Evolutionary conservation across 2,113 vertebrate genomes (phyloP).

Genomic region (Laticauda laticaudata): DNA sequence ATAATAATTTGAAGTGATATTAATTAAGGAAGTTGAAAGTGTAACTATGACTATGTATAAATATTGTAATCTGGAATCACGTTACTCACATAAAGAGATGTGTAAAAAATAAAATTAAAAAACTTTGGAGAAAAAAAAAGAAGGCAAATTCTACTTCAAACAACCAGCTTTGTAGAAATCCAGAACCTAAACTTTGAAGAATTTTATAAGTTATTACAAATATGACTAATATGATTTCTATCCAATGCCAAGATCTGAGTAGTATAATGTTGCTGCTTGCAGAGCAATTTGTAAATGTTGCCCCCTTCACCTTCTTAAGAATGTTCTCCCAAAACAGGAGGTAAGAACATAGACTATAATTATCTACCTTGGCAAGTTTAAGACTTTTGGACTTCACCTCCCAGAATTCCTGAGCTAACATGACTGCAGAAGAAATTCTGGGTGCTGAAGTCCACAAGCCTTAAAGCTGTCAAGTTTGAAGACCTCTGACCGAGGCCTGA

Average conservation of each 20-base stretch:
- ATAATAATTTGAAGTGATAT: too few species aligned
- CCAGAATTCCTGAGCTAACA: too few species aligned
- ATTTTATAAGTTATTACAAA: not conserved
- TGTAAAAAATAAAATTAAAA: too few species aligned
- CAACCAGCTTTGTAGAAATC: not conserved
- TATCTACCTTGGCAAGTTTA: not conserved
- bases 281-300: not conserved
- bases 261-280: not conserved
- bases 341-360: not conserved
- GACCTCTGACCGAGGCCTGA: too few species aligned
- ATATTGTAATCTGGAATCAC: too few species aligned
- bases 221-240: not conserved
- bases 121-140: not conserved
- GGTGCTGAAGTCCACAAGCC: too few species aligned
- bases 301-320: not conserved
- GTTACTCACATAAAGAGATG: too few species aligned
- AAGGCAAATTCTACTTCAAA: not conserved
- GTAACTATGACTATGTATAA: too few species aligned
- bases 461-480: too few species aligned
- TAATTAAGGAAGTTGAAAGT: too few species aligned
- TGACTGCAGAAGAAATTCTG: too few species aligned
- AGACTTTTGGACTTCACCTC: too few species aligned
- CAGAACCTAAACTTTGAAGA: not conserved
- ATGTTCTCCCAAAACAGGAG: not conserved
- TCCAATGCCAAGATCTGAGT: not conserved